Evolutionary conservation across 2,888 invertebrate genomes (phyloP), one percentile per base, ranked within the genome.

Genomic region (Tetrapedia diversipes): DNA sequence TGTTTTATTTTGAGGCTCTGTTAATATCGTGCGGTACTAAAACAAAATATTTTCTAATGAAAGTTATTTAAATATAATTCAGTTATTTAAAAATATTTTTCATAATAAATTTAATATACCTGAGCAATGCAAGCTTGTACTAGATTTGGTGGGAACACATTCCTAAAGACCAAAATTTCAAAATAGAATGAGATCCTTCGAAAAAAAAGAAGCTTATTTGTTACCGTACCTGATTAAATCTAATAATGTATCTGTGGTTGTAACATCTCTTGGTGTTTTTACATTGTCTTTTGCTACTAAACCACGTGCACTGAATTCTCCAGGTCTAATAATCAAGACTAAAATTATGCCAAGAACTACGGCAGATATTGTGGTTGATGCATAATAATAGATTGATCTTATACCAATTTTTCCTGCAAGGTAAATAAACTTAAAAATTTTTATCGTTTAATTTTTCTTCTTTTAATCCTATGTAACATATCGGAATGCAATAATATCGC

Each of bases 321-420:
- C 96, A 0, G 96, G 96, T 81, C 93, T 92, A 76, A 96, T 95
- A 4, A 93, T 89, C 7, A 93, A 91, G 16, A 96, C 96, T 80
- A 96, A 92, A 61, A 95, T 92, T 81, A 96, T 96, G 10, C 96
- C 96, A 77, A 95, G 92, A 41, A 95, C 92, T 7, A 96, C 95
- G 0, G 96, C 95, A 66, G 94, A 91, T 43, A 95, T 89, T 1
- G 96, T 96, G 1, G 96, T 96, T 1, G 93, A 92, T 79, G 95
- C 92, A 90, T 96, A 96, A 91, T 95, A 96, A 53, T 93, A 92
- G 73, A 96, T 93, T 16, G 96, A 95, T 60, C 95, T 90, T 43
- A 93, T 92, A 4, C 96, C 96, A 87, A 96, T 95, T 85, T 89
- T 92, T 77, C 90, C 90, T 90, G 59, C 4, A 74, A 72, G 39